Evolutionary conservation across 2,888 invertebrate species (phyloP).

Genomic region (Torymus auratus): DNA sequence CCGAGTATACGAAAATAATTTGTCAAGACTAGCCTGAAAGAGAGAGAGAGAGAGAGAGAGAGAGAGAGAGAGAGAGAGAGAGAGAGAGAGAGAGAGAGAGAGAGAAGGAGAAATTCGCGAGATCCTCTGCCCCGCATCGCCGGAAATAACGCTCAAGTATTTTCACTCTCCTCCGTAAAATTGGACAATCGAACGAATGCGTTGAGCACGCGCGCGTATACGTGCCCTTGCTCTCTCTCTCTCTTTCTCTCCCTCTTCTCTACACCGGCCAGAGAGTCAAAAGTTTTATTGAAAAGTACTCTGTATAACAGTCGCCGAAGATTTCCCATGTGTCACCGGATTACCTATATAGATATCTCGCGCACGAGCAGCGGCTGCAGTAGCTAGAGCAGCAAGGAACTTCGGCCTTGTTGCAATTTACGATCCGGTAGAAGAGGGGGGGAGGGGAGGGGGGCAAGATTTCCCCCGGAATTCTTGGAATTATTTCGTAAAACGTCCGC

Average conservation of each 20-base stretch:
- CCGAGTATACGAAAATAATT: constrained; percentile 50
- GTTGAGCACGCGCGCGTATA: constrained; percentile 21
- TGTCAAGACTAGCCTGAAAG: constrained; percentile 35
- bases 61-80: background rate
- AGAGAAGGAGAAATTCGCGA: constrained; percentile 27
- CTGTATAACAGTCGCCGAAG: constrained; percentile 53
- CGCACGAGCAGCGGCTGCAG: background rate
- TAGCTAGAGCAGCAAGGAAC: constrained; percentile 35
- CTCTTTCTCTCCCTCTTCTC: constrained; percentile 1
- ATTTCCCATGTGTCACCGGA: constrained; percentile 59
- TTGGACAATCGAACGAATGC: constrained; percentile 50
- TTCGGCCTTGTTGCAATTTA: constrained; percentile 56
- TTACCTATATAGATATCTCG: constrained; percentile 50
- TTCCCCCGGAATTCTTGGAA: constrained; percentile 42
- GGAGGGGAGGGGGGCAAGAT: constrained; percentile 8
- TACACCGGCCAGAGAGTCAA: constrained; percentile 15
- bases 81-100: background rate
- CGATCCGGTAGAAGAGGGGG: constrained; percentile 25
- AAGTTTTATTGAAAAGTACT: constrained; percentile 59
- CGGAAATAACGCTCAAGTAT: constrained; percentile 46
- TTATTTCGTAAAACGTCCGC: constrained; percentile 51
- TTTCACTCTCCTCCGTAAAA: constrained; percentile 2
- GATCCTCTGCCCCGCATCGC: constrained; percentile 1
- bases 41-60: background rate
- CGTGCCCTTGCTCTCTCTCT: constrained; percentile 6